Evolutionary conservation across 2,888 invertebrate genomes (phyloP).

Genomic region (Xiphydria camelus): DNA sequence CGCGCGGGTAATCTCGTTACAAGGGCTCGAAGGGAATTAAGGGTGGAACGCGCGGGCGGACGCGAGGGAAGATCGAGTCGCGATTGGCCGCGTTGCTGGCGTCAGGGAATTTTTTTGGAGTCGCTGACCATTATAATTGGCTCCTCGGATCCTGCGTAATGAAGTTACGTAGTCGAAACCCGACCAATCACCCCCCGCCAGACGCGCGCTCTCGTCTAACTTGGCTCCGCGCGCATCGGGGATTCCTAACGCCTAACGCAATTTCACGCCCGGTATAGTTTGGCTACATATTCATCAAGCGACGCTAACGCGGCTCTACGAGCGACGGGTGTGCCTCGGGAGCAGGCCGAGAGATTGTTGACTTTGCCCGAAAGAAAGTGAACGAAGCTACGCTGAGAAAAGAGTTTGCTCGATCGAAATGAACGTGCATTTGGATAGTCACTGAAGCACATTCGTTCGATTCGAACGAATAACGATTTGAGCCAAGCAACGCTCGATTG

Average conservation of each 20-base stretch:
- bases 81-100: conserved; percentile 12
- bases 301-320: background rate
- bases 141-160: conserved; percentile 23
- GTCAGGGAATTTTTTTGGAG: conserved; percentile 15
- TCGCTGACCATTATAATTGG: conserved; percentile 23
- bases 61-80: conserved; percentile 10
- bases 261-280: conserved; percentile 22
- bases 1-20: background rate
- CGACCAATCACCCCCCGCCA: conserved; percentile 5
- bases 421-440: too few species aligned
- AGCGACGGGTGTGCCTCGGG: too few species aligned
- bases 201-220: conserved; percentile 6
- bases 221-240: conserved; percentile 15
- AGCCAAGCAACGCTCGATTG: too few species aligned
- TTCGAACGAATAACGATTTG: too few species aligned
- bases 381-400: too few species aligned
- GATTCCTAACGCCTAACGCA: conserved; percentile 26
- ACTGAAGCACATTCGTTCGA: too few species aligned
- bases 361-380: too few species aligned
- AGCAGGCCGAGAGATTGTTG: too few species aligned
- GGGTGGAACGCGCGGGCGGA: conserved; percentile 1
- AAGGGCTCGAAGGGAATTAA: conserved; percentile 2
- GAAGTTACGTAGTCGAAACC: conserved; percentile 14
- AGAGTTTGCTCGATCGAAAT: too few species aligned
- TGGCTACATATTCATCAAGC: background rate